Base-by-base conservation (phyloP, 2,888 invertebrate genomes). In the Cryptus viduatorius region DNA sequence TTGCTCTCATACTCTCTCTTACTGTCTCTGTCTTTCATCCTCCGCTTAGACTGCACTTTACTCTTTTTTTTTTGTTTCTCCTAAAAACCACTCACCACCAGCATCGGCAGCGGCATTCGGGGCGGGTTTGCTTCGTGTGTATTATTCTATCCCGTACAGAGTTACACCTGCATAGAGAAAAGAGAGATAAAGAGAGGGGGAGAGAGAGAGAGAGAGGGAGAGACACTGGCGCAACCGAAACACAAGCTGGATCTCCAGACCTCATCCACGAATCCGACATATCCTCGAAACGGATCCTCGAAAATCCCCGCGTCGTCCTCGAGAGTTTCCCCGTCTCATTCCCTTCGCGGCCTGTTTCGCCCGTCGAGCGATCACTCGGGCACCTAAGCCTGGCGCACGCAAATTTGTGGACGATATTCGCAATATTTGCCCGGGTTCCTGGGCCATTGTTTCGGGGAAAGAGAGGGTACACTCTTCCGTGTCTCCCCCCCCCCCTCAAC, bases 391-490 rank as follows among this genome's bases (percentile, higher is more conserved):
- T 89, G 87, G 89, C 86, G 88, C 88, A 90, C 91, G 91, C 91
- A 92, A 92, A 92, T 92, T 92, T 90, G 91, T 90, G 91, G 89
- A 92, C 91, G 90, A 91, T 92, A 91, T 90, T 90, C 91, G 92
- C 90, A 90, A 91, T 92, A 91, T 90, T 91, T 91, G 90, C 88
- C 89, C 88, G 90, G 90, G 89, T n/a, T n/a, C 88, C 83, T 88
- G 90, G 90, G 90, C 90, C 88, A 91, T 92, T 92, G 91, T 92
- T 92, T 91, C 90, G 90, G 86, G 67, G 29, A 50, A 37, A 61
- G 67, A 76, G 76, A 42, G 68, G 46, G 50, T 68, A 73, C 78
- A 78, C 72, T 78, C 78, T 65, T 75, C 78, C 71, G 19, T 76
- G 69, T 64, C 72, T 46, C 12, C 29, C 12, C 44, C 44, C 7